A percentile compares a stretch with the other conserved stretches of the same genome.
Conservation (phyloP, 2,888 invertebrate genomes). For the Cristatella mucedo region DNA sequence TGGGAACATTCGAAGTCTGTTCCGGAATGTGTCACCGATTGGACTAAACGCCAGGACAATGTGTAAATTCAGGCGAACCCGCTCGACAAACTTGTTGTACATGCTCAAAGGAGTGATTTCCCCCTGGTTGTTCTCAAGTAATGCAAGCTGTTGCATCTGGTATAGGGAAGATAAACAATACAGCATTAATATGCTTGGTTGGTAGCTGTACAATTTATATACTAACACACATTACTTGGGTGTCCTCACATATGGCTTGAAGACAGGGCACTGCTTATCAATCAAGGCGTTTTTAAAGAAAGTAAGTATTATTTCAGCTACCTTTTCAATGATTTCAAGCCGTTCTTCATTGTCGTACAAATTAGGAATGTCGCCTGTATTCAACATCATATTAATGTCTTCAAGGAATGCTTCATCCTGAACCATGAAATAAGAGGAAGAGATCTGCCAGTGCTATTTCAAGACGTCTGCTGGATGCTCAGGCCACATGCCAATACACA, state of each 20-base stretch:
- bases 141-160: conserved; percentile 32
- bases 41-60: conserved; percentile 37
- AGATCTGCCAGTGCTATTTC: not conserved
- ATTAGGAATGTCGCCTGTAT: conserved; percentile 37
- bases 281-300: not conserved
- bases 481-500: not conserved
- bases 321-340: conserved; percentile 37
- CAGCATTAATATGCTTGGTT: not conserved
- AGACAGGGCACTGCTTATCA: not conserved
- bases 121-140: conserved; percentile 25
- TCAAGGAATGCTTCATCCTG: conserved; percentile 36
- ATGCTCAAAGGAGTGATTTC: conserved; percentile 35
- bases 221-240: not conserved
- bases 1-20: conserved; percentile 36
- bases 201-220: not conserved
- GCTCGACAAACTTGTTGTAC: conserved; percentile 37
- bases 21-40: conserved; percentile 35
- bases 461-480: not conserved
- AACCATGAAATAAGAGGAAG: conserved; percentile 8
- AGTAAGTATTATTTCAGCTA: too few relatives aligned
- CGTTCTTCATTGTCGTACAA: conserved; percentile 35
- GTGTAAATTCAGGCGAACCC: conserved; percentile 31
- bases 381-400: conserved; percentile 37
- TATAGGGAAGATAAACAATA: conserved; percentile 3
- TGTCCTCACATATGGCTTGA: not conserved